phyloP scores from a whole-genome alignment of 2,888 invertebrate genomes.

The Tinea trinotella region DNA sequence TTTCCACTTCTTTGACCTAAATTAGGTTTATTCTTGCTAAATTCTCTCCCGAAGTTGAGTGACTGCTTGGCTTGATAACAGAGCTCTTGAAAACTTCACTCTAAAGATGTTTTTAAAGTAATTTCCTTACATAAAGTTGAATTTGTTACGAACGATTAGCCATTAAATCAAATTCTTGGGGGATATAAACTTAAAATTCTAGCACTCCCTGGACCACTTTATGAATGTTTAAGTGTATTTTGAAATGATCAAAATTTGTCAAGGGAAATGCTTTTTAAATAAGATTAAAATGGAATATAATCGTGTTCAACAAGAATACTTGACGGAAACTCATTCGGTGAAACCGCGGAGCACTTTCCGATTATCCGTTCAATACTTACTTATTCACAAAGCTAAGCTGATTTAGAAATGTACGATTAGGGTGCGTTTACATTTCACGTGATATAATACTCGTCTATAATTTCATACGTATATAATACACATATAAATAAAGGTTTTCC shows the following conservation, averaged over 20 bases:
- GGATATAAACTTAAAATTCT: background rate
- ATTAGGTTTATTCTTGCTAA: background rate
- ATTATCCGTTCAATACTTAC: slow-evolving; percentile 9
- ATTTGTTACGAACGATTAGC: slow-evolving; percentile 9
- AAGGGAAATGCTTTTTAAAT: background rate
- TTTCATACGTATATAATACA: too few species aligned
- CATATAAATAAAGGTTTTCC: too few species aligned
- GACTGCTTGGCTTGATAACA: slow-evolving; percentile 12
- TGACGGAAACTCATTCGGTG: background rate
- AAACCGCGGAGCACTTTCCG: slow-evolving; percentile 10
- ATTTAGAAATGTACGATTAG: background rate
- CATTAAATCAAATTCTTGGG: background rate
- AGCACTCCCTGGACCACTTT: background rate
- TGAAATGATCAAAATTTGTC: background rate
- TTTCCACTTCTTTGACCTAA: background rate
- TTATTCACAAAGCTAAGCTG: slow-evolving; percentile 10
- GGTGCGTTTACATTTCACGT: background rate
- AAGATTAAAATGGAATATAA: background rate
- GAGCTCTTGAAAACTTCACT: background rate
- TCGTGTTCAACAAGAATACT: background rate
- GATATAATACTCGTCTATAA: too few species aligned
- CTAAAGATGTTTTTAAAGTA: slow-evolving; percentile 5
- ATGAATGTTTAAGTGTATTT: background rate
- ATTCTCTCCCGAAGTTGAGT: background rate
- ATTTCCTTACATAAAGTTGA: slow-evolving; percentile 3